Percentiles rank a stretch among this genome's conserved stretches.
Conservation (phyloP, 2,888 invertebrate species). For the Lampropteryx suffumata region DNA sequence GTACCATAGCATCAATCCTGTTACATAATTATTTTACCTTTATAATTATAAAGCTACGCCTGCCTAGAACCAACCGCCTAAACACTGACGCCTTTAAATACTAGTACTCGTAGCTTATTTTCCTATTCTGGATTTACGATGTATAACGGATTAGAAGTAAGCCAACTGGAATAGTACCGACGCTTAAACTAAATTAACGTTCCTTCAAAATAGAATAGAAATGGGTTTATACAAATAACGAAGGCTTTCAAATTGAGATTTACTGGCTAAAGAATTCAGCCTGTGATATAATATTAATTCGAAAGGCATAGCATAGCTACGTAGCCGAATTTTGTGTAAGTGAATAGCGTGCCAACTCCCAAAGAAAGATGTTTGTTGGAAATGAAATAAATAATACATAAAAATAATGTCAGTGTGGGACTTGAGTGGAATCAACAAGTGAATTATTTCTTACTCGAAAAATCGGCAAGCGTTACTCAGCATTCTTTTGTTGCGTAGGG, state of each 20-base stretch:
- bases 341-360: neutral
- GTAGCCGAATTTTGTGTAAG: no score
- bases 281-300: no score
- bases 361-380: constrained; percentile 44
- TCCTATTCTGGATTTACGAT: constrained; percentile 65
- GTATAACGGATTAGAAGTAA: constrained; percentile 59
- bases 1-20: constrained; percentile 40
- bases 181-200: constrained; percentile 41
- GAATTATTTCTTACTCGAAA: constrained; percentile 74
- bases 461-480: constrained; percentile 70
- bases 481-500: constrained; percentile 64
- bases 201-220: constrained; percentile 24
- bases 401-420: constrained; percentile 51
- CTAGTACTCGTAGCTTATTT: constrained; percentile 59
- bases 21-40: constrained; percentile 66
- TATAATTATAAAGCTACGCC: constrained; percentile 59
- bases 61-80: constrained; percentile 49
- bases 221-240: no score
- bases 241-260: neutral
- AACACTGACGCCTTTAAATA: constrained; percentile 60
- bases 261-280: no score
- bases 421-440: constrained; percentile 70
- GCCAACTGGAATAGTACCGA: constrained; percentile 54
- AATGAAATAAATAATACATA: constrained; percentile 59
- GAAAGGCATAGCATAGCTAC: no score